Conservation (phyloP, 2,797 vertebrate species). For the Chrysocyon brachyurus region DNA sequence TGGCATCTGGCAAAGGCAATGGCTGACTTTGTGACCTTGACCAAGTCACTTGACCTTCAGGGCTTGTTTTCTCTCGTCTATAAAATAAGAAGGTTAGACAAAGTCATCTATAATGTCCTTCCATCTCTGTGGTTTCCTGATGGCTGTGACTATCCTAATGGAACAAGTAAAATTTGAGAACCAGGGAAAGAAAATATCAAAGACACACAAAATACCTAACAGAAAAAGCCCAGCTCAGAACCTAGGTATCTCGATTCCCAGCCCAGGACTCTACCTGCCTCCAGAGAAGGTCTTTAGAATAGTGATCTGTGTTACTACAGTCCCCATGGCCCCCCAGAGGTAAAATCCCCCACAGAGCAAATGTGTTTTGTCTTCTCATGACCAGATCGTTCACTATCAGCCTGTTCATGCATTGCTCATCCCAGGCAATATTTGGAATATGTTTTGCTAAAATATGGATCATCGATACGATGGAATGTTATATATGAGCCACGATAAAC, state of each 20-base stretch:
- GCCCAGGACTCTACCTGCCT: not conserved
- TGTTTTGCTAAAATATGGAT: not conserved
- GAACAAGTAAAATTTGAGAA: not conserved
- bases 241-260: not conserved
- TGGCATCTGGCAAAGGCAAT: not conserved
- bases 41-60: not conserved
- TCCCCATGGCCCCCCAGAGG: not conserved
- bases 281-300: not conserved
- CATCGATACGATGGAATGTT: not conserved
- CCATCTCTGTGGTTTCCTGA: not conserved
- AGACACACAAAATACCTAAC: not conserved
- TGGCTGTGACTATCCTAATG: not conserved
- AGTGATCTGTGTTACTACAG: not conserved
- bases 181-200: not conserved
- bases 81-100: not conserved
- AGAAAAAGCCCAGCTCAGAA: not conserved
- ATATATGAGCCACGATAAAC: not conserved
- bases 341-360: not conserved
- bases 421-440: not conserved
- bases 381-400: not conserved
- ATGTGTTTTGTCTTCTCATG: not conserved
- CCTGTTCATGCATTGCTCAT: not conserved
- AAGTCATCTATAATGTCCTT: not conserved
- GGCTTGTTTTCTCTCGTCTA: not conserved
- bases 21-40: not conserved